Evolutionary conservation across 1,140 invertebrate genomes (phyloP).

Genomic region (Hylyphantes graminicola): DNA sequence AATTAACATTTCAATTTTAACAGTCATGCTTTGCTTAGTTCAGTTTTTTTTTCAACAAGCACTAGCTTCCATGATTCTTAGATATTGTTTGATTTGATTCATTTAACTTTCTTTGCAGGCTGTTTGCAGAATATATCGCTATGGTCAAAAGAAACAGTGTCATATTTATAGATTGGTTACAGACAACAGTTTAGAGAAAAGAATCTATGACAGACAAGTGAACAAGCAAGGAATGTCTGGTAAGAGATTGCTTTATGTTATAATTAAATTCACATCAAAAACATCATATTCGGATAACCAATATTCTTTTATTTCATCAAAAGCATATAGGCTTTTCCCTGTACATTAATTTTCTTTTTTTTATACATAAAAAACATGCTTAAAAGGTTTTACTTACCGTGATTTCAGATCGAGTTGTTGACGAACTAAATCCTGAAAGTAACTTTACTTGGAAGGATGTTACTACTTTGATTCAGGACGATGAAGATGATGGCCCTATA

Average conservation of each 20-base stretch:
- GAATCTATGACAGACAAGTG: slow-evolving; percentile 98
- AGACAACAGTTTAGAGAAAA: slow-evolving; percentile 96
- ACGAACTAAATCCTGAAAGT: slow-evolving; percentile 97
- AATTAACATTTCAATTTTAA: too few species aligned
- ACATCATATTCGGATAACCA: not conserved
- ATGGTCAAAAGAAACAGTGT: slow-evolving; percentile 93
- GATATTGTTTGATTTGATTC: too few species aligned
- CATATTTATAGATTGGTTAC: slow-evolving; percentile 97
- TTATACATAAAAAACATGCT: not conserved
- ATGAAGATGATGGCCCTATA: slow-evolving; percentile 80
- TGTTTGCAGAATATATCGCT: slow-evolving; percentile 96
- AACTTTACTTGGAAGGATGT: slow-evolving; percentile 95
- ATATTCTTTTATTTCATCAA: not conserved
- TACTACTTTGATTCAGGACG: slow-evolving; percentile 91
- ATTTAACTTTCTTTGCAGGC: slow-evolving; percentile 70
- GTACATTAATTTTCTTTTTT: too few species aligned
- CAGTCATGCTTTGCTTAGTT: too few species aligned
- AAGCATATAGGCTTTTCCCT: too few species aligned
- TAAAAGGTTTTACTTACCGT: not conserved
- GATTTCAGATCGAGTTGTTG: slow-evolving; percentile 86
- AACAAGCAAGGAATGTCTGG: slow-evolving; percentile 94
- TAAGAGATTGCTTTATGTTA: slow-evolving; percentile 61
- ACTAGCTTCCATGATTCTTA: too few species aligned
- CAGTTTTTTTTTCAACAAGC: too few species aligned
- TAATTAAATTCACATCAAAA: not conserved